Evolutionary conservation across 2,888 invertebrate genomes (phyloP), one percentile per base, ranked within the genome.

Genomic region (Caenorhabditis doughertyi): DNA sequence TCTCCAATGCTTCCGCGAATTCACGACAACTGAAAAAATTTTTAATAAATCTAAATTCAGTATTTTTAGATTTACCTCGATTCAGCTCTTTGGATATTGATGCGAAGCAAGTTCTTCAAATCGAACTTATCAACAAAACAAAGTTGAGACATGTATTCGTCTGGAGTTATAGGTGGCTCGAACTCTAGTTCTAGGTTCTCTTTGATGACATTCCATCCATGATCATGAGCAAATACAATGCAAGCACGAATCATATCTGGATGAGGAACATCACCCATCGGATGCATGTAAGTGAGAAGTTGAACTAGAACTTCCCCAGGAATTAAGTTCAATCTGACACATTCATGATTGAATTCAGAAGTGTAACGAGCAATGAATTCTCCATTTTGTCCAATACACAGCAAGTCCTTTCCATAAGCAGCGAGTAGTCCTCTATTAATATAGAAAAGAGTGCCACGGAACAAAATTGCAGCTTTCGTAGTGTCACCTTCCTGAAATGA

Each of bases 351-450:
- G 23, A 88, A 83, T 13, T 84, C 86, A 13, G 79, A 58, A 27
- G 86, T 86, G 60, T 84, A 81, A 23, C 73, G 77, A 23, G 85
- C 84, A 56, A 83, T 85, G 39, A 53, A 70, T 42, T 87, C 87
- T 42, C 83, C 84, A 71, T 82, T 76, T 49, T 73, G 76, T 35
- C 83, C 83, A 18, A 60, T 74, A 39, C 82, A 77, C 29, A 88
- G 84, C 32, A 65, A 67, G 9, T 60, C 67, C 25, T 72, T 70
- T 47, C 88, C 88, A 55, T 86, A 74, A 1, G 86, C 71, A 7
- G 82, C 72, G 32, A 89, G 42, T 1, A 89, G 51, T 7, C 88
- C 89, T 18, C 77, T 76, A 65, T 89, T 89, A 25, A 88, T 76
- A 68, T 84, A 87, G 73, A 87, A 89, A 1, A 60, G 53, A 8